Base-by-base conservation (phyloP, 23 tunicate species). In the Phallusia fumigata region DNA sequence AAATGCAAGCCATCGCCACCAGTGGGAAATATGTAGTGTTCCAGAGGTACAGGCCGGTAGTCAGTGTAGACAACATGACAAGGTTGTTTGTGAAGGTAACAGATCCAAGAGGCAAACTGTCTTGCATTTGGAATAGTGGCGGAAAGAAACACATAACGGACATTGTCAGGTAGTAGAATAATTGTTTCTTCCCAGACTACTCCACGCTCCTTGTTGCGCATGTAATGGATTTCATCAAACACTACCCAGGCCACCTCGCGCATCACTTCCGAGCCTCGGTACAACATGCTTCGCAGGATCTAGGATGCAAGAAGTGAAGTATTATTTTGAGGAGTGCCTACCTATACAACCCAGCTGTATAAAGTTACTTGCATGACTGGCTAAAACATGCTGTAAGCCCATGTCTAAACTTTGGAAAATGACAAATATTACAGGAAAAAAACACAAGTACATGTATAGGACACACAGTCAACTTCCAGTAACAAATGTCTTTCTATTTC, bases 161-260 rank as follows among this genome's bases (percentile, higher is more conserved):
- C 98, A 83, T 94, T 94, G 80, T 94, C 98, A 26, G 98, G 98
- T 22, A 94, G 88, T 73, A 94, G 74, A 36, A 94, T 94, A 74
- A 94, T 94, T 0, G 98, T 94, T 69, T 94, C 98, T 79, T 94
- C 98, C 98, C 98, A 94, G 0, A 94, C 98, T 15, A 94, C 98
- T 18, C 98, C 98, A 44, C 98, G 74, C 52, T 89, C 95, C 65
- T 93, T 89, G 86, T 94, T 86, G 82, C 98, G 86, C 98, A 94
- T 94, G 95, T 94, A 94, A 79, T 94, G 98, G 40, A 94, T 94
- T 53, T 94, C 98, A 83, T 94, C 98, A 89, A 94, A 94, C 0
- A 94, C 86, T 18, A 94, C 98, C 98, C 98, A 94, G 28, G 86
- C 94, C 8, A 94, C 98, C 53, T 94, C 98, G 11, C 98, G 80